A percentile compares a stretch with the other conserved stretches of the same genome.
Conservation (phyloP, 2,113 vertebrate genomes). For the Dipodomys stephensi region DNA sequence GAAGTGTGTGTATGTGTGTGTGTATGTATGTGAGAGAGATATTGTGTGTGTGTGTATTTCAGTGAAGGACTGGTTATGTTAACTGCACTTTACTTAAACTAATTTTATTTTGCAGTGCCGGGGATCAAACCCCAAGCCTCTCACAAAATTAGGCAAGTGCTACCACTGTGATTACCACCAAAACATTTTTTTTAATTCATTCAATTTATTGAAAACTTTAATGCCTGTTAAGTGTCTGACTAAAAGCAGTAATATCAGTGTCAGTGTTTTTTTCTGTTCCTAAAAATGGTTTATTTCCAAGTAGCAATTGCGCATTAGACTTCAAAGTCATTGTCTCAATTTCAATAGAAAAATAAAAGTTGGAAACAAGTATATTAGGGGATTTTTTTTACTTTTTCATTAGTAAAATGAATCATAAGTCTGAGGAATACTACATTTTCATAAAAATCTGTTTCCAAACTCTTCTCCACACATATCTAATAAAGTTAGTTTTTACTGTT, state of each 20-base stretch:
- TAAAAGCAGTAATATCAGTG: not conserved
- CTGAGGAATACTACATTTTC: constrained; percentile 23
- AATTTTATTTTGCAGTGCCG: not conserved
- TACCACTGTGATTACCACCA: not conserved
- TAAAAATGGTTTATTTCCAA: constrained; percentile 46
- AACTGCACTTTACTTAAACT: not conserved
- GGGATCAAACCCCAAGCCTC: not conserved
- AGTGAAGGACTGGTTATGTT: not conserved
- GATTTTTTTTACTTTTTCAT: constrained; percentile 1
- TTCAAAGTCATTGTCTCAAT: constrained; percentile 20
- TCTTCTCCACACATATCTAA: constrained; percentile 15
- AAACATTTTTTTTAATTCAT: not conserved
- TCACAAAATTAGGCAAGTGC: not conserved
- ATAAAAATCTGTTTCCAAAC: constrained; percentile 6
- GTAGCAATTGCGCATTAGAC: not conserved
- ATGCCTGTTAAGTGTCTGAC: not conserved
- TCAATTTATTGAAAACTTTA: not conserved
- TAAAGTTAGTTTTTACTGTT: constrained; percentile 53
- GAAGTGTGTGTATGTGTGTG: not conserved
- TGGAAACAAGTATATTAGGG: constrained; percentile 5
- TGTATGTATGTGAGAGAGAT: too few species aligned
- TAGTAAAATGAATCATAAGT: not conserved
- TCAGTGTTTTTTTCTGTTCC: constrained; percentile 9
- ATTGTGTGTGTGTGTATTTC: not conserved
- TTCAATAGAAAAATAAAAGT: constrained; percentile 19